Evolutionary conservation across 2,797 vertebrate species (phyloP).

Genomic region (Australoheros facetus): DNA sequence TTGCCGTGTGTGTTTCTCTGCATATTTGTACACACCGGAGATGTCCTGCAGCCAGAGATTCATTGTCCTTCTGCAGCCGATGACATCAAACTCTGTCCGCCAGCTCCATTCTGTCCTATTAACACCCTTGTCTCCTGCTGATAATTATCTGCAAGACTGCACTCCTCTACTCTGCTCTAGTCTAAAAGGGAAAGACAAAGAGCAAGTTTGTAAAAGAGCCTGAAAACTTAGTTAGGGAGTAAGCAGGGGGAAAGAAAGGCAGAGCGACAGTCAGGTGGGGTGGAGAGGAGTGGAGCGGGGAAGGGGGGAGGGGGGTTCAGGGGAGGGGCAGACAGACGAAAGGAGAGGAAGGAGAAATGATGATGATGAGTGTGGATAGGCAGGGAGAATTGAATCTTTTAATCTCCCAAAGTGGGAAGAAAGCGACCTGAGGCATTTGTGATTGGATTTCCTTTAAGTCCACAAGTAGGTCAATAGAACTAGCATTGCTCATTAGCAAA

Average conservation of each 20-base stretch:
- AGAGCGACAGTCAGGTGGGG: slow-evolving; percentile 6
- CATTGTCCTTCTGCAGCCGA: slow-evolving; percentile 49
- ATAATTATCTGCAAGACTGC: slow-evolving; percentile 73
- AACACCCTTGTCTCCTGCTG: slow-evolving; percentile 58
- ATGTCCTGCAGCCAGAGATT: slow-evolving; percentile 42
- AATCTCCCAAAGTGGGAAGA: slow-evolving; percentile 82
- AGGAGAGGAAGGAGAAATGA: slow-evolving; percentile 68
- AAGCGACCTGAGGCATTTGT: slow-evolving; percentile 80
- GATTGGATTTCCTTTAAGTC: slow-evolving; percentile 82
- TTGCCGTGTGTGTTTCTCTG: neutral
- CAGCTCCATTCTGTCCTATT: slow-evolving; percentile 57
- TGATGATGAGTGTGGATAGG: slow-evolving; percentile 76
- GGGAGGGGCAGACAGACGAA: slow-evolving; percentile 48
- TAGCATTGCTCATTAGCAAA: slow-evolving; percentile 73
- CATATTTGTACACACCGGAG: slow-evolving; percentile 21
- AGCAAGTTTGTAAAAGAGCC: slow-evolving; percentile 63
- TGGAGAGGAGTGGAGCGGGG: neutral
- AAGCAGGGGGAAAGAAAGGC: slow-evolving; percentile 3
- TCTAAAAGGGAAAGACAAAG: slow-evolving; percentile 64
- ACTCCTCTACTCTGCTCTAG: slow-evolving; percentile 28
- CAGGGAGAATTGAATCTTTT: slow-evolving; percentile 82
- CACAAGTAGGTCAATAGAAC: slow-evolving; percentile 79
- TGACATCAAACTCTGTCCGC: slow-evolving; percentile 50
- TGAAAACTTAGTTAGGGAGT: slow-evolving; percentile 61
- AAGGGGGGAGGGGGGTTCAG: neutral